Conservation (phyloP, 2,797 vertebrate genomes). For the Acrossocheilus wenchowensis region DNA sequence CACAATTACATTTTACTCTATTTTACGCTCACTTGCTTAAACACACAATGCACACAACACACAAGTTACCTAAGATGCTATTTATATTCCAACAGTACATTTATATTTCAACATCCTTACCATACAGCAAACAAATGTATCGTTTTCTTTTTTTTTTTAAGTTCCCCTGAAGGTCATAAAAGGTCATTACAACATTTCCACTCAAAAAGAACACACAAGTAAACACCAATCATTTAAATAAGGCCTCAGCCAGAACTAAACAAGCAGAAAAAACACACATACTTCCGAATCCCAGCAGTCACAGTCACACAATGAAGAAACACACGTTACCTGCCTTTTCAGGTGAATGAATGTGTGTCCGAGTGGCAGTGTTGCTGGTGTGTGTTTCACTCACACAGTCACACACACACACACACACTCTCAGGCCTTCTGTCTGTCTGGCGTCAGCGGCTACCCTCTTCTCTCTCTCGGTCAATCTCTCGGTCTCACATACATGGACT, state of each 20-base stretch:
- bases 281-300: not conserved
- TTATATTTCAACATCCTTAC: not conserved
- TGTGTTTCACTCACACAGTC: conserved; percentile 42
- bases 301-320: not conserved
- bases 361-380: conserved; percentile 18
- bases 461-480: conserved; percentile 23
- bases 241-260: not conserved
- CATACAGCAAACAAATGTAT: not conserved
- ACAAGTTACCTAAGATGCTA: not conserved
- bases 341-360: conserved; percentile 55
- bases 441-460: conserved; percentile 30
- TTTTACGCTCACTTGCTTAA: conserved; percentile 5
- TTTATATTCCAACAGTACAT: not conserved
- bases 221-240: not conserved
- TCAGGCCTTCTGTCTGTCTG: conserved; percentile 5
- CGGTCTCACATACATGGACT: conserved; percentile 42
- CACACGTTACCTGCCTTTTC: conserved; percentile 57
- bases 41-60: not conserved
- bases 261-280: conserved; percentile 8
- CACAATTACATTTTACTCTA: conserved; percentile 13
- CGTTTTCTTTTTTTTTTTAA: not conserved
- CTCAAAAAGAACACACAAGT: not conserved
- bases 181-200: conserved; percentile 15
- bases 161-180: conserved; percentile 31
- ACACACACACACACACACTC: conserved; percentile 23